Evolutionary conservation across 2,797 vertebrate species (phyloP).

Genomic region (Borostomias antarcticus): DNA sequence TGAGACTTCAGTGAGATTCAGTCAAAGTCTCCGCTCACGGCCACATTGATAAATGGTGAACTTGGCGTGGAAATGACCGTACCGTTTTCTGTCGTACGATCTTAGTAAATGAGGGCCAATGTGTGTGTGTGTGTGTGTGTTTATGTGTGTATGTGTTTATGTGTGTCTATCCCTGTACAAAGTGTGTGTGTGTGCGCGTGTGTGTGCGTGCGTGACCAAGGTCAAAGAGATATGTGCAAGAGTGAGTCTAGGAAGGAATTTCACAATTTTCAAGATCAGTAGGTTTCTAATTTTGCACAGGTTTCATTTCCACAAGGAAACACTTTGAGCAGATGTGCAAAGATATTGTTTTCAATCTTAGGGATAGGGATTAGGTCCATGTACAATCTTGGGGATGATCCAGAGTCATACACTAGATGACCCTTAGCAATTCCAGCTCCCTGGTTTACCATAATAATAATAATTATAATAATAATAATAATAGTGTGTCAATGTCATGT

Average conservation of each 20-base stretch:
- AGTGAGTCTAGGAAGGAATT: background rate
- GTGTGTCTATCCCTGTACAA: background rate
- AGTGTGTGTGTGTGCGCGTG: background rate
- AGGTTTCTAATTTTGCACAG: background rate
- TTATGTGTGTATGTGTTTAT: background rate
- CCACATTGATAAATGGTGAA: too few relatives aligned
- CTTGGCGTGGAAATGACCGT: too few relatives aligned
- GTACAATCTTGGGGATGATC: background rate
- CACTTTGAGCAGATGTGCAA: background rate
- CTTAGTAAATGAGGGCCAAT: too few relatives aligned
- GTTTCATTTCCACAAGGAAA: background rate
- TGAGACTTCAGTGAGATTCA: too few relatives aligned
- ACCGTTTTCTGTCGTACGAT: too few relatives aligned
- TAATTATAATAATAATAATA: background rate
- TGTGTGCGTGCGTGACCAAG: background rate
- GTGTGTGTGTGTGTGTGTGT: background rate
- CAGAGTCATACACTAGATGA: constrained; percentile 2
- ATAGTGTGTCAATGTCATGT: constrained; percentile 2
- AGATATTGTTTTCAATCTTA: background rate
- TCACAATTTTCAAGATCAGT: too few relatives aligned
- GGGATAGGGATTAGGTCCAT: background rate
- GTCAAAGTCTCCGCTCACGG: too few relatives aligned
- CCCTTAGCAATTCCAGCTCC: constrained; percentile 5
- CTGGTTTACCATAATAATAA: constrained; percentile 3
- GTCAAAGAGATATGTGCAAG: background rate